Evolutionary conservation across 2,888 invertebrate species (phyloP), one percentile per base, ranked within the genome.

Genomic region (Pristionchus entomophagus): DNA sequence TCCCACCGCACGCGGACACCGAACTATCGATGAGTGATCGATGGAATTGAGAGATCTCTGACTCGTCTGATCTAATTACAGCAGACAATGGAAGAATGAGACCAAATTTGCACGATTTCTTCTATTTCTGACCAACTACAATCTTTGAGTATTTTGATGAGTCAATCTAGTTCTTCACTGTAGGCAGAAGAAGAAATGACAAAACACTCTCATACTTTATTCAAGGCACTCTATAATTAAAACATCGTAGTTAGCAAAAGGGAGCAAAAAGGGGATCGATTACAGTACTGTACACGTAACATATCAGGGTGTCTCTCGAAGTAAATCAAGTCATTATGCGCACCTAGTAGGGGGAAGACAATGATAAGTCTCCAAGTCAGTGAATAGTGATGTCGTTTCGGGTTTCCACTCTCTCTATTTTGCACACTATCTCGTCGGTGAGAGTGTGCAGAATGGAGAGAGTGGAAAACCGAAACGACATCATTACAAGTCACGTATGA

Each of bases 211-310:
- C 73, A 73, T 73, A 73, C 73, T 73, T 73, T 73, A 73, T 73
- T 45, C 73, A 73, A 73, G 73, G 73, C 73, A 73, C 73, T 73
- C 73, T 73, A 41, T 73, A 41, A 26, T 73, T 73, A 73, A 45
- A 41, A 73, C 73, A 73, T n/a, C 38, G 41, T 73, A 73, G 26
- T 73, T 45, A 45, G 41, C n/a, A 38, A 73, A 35, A 26, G n/a
- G 69, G 69, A 22, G 38, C 38, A 41, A 56, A 56, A 22, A 5
- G n/a, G 35, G 35, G 65, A 26, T 19, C 41, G 5, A 73, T 73
- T 73, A 73, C 73, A 73, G 73, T 73, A 59, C 59, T 45, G 73
- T 73, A 73, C 73, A 73, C 73, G 73, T 73, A 73, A 45, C 41
- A 73, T 56, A 56, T 22, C 56, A 35, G 73, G 73, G 73, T 41